Evolutionary conservation across 2,113 vertebrate genomes (phyloP).

Genomic region (Callospermophilus lateralis): DNA sequence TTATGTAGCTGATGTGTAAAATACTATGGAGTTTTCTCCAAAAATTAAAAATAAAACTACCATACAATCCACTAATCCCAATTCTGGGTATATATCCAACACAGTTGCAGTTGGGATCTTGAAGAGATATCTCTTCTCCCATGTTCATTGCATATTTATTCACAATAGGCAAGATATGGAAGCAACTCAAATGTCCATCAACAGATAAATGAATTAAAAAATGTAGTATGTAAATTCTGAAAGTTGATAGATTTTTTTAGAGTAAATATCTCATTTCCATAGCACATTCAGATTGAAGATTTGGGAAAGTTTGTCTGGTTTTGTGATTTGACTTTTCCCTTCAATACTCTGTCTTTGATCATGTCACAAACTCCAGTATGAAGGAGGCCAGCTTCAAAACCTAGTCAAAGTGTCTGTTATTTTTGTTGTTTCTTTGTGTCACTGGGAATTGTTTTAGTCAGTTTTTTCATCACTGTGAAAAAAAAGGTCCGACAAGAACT

Average conservation of each 20-base stretch:
- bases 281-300: background rate
- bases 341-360: background rate
- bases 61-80: background rate
- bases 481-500: no score
- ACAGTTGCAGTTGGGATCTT: background rate
- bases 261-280: background rate
- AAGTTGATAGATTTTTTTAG: background rate
- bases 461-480: no score
- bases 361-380: background rate
- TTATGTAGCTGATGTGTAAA: background rate
- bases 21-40: background rate
- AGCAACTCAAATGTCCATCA: background rate
- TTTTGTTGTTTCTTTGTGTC: no score
- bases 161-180: background rate
- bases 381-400: background rate
- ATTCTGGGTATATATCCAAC: background rate
- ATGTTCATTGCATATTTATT: background rate
- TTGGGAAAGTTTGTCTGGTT: background rate
- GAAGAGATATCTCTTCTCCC: background rate
- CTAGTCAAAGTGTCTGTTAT: background rate
- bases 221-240: background rate
- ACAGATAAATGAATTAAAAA: background rate
- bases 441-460: no score
- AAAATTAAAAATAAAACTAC: background rate
- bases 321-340: background rate